Conservation (phyloP, 1,140 invertebrate genomes). For the Drosophila aff. region DNA sequence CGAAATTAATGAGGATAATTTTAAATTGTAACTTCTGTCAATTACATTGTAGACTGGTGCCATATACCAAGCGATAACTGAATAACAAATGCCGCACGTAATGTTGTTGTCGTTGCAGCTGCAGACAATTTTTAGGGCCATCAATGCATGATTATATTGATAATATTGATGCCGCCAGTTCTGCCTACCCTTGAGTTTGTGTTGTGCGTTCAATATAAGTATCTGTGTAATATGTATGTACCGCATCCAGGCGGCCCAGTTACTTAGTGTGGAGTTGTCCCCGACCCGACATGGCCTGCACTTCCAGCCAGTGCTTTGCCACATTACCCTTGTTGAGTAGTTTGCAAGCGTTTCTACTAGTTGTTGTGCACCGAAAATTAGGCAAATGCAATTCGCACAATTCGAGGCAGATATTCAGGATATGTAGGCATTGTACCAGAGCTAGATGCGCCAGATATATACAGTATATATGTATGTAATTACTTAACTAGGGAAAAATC, state of each 20-base stretch:
- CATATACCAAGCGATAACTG: slow-evolving; percentile 64
- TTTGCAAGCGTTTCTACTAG: slow-evolving; percentile 61
- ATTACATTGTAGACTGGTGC: slow-evolving; percentile 85
- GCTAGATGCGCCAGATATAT: slow-evolving; percentile 26
- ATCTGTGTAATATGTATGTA: slow-evolving; percentile 46
- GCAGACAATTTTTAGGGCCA: slow-evolving; percentile 30
- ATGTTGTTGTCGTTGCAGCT: slow-evolving; percentile 37
- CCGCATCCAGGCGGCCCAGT: slow-evolving; percentile 38
- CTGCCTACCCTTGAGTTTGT: slow-evolving; percentile 37
- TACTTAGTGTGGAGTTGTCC: slow-evolving; percentile 39
- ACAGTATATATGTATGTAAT: slow-evolving; percentile 10
- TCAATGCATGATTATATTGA: slow-evolving; percentile 46
- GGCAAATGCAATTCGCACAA: slow-evolving; percentile 52
- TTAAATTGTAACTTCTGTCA: slow-evolving; percentile 85
- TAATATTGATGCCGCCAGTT: slow-evolving; percentile 26
- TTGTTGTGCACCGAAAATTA: slow-evolving; percentile 67
- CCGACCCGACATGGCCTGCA: slow-evolving; percentile 41
- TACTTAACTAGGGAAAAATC: slow-evolving; percentile 12
- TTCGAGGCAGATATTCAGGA: slow-evolving; percentile 42
- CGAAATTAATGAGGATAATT: slow-evolving; percentile 47
- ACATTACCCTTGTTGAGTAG: slow-evolving; percentile 57
- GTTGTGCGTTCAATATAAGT: slow-evolving; percentile 58
- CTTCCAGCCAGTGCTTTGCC: slow-evolving; percentile 56
- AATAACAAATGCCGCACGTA: slow-evolving; percentile 46
- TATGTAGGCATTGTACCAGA: slow-evolving; percentile 15